These are phyloP conservation scores for Pelobates fuscus DNA, from an alignment of 2,113 vertebrate genomes.

Conservation along the genomic window DNA sequence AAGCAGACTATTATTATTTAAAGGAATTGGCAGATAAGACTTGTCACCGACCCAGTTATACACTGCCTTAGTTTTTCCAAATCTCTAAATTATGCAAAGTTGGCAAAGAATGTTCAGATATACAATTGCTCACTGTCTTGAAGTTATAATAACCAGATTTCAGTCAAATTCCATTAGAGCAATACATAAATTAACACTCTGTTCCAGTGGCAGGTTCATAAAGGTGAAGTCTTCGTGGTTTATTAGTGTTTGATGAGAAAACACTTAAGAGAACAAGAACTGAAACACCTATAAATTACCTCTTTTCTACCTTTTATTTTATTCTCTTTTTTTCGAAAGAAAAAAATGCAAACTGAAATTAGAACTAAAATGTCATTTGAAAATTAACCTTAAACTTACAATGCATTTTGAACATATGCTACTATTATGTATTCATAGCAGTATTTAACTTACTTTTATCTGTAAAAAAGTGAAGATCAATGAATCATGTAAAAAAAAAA, in stretches of 20 bases:
- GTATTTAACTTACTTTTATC: too few species aligned
- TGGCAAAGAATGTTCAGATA: background rate
- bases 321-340: too few species aligned
- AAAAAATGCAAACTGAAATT: background rate
- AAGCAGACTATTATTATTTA: slow-evolving; percentile 7
- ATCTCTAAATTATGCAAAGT: slow-evolving; percentile 4
- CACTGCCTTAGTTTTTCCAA: background rate
- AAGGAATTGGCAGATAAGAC: background rate
- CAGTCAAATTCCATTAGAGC: background rate
- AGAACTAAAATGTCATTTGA: background rate
- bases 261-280: background rate
- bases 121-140: background rate
- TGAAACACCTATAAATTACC: background rate
- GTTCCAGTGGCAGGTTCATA: background rate
- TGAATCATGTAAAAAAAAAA: too few species aligned
- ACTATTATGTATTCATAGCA: too few species aligned
- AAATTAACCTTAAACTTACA: too few species aligned
- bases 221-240: background rate
- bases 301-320: too few species aligned
- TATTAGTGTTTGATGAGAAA: background rate
- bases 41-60: slow-evolving; percentile 5
- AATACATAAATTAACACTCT: background rate
- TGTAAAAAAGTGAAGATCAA: too few species aligned
- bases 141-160: background rate
- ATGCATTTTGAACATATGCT: too few species aligned